phyloP scores from a whole-genome alignment of 2,113 vertebrate genomes.

The Caloenas nicobarica region DNA sequence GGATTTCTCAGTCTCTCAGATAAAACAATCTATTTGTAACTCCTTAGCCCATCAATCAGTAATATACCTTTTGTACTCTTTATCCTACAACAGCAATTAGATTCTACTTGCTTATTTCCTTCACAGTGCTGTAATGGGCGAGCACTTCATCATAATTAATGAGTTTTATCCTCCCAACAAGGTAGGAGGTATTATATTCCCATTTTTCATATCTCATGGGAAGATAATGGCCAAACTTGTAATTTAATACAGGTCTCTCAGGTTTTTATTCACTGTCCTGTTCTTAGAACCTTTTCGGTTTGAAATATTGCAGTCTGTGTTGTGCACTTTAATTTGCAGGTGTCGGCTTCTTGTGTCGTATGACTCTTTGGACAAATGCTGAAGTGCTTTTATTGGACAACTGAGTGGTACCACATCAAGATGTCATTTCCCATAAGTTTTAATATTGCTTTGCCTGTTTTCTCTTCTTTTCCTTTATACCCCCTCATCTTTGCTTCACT shows the following conservation, averaged over 20 bases:
- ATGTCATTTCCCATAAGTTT: neutral
- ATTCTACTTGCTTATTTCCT: slow-evolving; percentile 3
- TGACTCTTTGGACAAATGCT: neutral
- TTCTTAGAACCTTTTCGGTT: neutral
- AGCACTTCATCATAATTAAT: slow-evolving; percentile 25
- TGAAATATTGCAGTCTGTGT: slow-evolving; percentile 17
- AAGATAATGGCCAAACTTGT: neutral
- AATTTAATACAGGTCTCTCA: neutral
- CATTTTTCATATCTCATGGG: slow-evolving; percentile 10
- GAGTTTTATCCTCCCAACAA: neutral
- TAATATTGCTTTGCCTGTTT: neutral
- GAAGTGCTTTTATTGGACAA: neutral
- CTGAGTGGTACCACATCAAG: neutral
- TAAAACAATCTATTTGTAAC: neutral
- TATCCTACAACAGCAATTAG: neutral
- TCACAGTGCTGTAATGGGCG: neutral
- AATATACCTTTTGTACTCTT: neutral
- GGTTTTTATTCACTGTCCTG: slow-evolving; percentile 20
- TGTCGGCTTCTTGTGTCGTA: neutral
- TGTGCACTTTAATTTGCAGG: slow-evolving; percentile 40
- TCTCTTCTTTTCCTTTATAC: neutral
- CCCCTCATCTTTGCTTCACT: neutral
- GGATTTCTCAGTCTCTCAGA: neutral
- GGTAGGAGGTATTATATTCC: neutral
- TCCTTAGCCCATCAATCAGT: neutral